phyloP scores from a whole-genome alignment of 37 sponge, comb jelly and placozoan species.

The Axinella damicornis region DNA sequence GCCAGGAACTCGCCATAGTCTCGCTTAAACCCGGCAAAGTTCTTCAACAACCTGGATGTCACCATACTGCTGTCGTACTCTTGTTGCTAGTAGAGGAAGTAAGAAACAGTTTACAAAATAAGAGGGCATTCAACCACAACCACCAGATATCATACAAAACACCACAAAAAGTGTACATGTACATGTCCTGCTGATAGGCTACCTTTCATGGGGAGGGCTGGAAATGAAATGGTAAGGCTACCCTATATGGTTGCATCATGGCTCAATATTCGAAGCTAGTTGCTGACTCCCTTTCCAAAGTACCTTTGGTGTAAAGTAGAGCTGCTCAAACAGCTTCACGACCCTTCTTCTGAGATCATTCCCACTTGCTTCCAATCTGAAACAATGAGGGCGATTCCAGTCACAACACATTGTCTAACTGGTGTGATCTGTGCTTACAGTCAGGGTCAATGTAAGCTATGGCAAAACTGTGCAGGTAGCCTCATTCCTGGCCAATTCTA shows the following conservation, averaged over 20 bases:
- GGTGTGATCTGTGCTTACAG: too few species aligned
- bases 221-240: too few species aligned
- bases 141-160: too few species aligned
- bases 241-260: too few species aligned
- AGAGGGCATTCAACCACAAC: not conserved
- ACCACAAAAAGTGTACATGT: too few species aligned
- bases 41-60: constrained; percentile 16
- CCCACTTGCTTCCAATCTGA: constrained; percentile 41
- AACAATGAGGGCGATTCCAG: too few species aligned
- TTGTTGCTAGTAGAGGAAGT: not conserved
- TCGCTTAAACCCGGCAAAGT: constrained; percentile 38
- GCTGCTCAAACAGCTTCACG: constrained; percentile 51
- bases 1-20: constrained; percentile 77
- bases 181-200: not conserved
- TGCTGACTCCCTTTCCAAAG: not conserved
- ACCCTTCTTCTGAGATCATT: constrained; percentile 38
- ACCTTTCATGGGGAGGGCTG: too few species aligned
- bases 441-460: too few species aligned
- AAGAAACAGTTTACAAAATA: not conserved
- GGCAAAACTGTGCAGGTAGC: too few species aligned
- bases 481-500: too few species aligned
- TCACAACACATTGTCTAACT: too few species aligned
- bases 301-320: constrained; percentile 63
- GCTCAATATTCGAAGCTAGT: too few species aligned
- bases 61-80: constrained; percentile 48